These are phyloP conservation scores for Gavialis gangeticus DNA, from an alignment of 2,113 vertebrate genomes.

Conservation along the genomic window DNA sequence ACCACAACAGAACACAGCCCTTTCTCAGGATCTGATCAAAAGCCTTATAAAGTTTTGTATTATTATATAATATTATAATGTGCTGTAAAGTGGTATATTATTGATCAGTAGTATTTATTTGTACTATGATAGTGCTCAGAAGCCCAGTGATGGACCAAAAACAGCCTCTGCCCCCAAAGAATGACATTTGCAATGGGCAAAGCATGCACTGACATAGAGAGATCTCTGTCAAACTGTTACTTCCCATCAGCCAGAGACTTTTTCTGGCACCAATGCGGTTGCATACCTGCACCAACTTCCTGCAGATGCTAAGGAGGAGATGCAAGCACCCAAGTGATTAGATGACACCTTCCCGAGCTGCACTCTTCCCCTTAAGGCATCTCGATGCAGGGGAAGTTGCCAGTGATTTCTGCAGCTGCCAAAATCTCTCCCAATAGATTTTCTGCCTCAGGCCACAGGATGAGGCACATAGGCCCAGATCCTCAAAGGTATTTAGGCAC, in stretches of 20 bases:
- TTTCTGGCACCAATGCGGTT: accelerated
- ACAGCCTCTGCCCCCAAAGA: no score
- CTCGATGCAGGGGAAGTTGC: neutral
- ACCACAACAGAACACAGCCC: neutral
- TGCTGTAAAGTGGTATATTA: neutral
- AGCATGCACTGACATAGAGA: no score
- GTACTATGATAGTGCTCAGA: neutral
- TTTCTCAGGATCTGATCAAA: neutral
- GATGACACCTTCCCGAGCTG: neutral
- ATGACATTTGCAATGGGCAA: no score
- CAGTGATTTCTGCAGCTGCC: neutral
- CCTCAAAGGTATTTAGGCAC: no score
- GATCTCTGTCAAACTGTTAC: no score
- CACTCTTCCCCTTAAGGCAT: neutral
- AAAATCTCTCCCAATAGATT: neutral
- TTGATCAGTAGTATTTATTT: neutral
- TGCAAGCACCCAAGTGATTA: neutral
- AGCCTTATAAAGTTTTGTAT: neutral
- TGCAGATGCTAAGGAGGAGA: neutral
- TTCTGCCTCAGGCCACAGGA: neutral
- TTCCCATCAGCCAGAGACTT: no score
- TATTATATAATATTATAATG: no score
- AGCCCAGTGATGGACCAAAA: neutral
- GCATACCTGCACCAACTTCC: accelerated
- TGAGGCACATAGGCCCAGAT: neutral